Evolutionary conservation across 2,797 vertebrate genomes (phyloP).

Genomic region (Varecia variegata): DNA sequence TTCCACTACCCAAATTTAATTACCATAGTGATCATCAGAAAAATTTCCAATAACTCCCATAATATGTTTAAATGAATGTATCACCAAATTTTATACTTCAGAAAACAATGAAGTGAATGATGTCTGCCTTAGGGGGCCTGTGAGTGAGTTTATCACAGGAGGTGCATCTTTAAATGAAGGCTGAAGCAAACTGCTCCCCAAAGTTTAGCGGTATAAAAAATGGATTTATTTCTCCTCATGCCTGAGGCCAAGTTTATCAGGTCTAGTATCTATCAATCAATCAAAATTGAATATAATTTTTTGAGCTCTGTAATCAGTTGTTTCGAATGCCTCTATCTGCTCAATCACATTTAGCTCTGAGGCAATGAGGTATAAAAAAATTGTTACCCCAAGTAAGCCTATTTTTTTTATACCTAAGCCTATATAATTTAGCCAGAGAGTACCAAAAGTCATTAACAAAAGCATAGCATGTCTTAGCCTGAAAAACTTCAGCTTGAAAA

Average conservation of each 20-base stretch:
- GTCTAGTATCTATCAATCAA: neutral
- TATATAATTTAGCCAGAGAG: neutral
- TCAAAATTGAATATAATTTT: neutral
- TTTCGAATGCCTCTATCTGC: neutral
- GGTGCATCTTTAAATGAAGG: neutral
- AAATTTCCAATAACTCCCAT: constrained; percentile 17
- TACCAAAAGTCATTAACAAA: neutral
- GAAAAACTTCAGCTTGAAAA: neutral
- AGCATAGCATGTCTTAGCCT: neutral
- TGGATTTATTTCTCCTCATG: neutral
- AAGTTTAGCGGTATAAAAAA: neutral
- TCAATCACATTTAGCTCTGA: neutral
- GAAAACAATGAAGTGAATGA: neutral
- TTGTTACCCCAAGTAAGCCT: neutral
- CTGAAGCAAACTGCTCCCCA: neutral
- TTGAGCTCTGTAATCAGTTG: neutral
- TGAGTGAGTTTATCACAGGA: neutral
- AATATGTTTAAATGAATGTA: neutral
- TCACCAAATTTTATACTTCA: neutral
- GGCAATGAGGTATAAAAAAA: neutral
- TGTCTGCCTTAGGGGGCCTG: neutral
- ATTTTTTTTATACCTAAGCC: neutral
- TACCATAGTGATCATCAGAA: neutral
- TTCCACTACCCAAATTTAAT: constrained; percentile 45
- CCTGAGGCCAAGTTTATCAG: neutral